Conservation (phyloP, 2,888 invertebrate genomes). For the Copidosoma aretas region DNA sequence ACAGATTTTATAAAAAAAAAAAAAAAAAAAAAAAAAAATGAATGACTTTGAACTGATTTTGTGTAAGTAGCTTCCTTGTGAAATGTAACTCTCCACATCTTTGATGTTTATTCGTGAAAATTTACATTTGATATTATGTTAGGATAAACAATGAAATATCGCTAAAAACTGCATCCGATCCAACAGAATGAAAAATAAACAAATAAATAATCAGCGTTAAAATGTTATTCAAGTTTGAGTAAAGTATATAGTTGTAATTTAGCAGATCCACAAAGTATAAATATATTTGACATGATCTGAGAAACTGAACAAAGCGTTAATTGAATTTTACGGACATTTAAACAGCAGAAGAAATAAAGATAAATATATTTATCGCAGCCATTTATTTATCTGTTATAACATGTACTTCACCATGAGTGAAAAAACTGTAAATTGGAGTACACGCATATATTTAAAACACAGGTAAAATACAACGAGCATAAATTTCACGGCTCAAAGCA, state of each 20-base stretch:
- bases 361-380: neutral
- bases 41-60: neutral
- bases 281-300: conserved; percentile 28
- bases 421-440: conserved; percentile 1
- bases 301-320: neutral
- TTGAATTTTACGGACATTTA: neutral
- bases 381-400: conserved; percentile 21
- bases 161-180: conserved; percentile 34
- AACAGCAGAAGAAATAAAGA: neutral
- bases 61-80: neutral
- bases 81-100: neutral
- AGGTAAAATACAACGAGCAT: conserved; percentile 10
- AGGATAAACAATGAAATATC: conserved; percentile 15
- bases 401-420: conserved; percentile 12
- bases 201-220: conserved; percentile 31
- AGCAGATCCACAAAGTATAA: conserved; percentile 24
- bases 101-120: conserved; percentile 24
- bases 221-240: conserved; percentile 38
- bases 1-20: neutral
- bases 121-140: conserved; percentile 25
- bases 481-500: conserved; percentile 17
- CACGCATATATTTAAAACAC: conserved; percentile 13
- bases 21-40: neutral
- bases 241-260: conserved; percentile 35
- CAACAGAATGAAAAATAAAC: conserved; percentile 24